Base-by-base conservation (phyloP, 2,797 vertebrate genomes). In the Pseudochirops corinnae region DNA sequence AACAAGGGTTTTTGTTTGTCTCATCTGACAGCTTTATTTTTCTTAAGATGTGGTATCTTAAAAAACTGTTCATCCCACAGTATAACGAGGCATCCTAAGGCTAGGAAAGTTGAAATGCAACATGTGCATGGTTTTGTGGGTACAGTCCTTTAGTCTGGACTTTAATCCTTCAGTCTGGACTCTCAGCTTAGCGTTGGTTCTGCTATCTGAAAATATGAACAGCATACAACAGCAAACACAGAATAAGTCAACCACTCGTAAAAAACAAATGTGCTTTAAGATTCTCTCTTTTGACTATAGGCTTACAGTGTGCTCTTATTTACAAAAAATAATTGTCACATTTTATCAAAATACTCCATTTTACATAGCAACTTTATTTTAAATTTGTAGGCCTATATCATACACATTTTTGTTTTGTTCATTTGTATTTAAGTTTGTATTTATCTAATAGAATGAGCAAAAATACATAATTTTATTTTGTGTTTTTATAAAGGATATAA, bases 1-100 rank as follows among this genome's bases (percentile, higher is more conserved):
- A 74, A 93, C 62, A 92, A 10, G 94, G 82, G 90, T 97, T 96
- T 50, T 26, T 93, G 96, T 55, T 95, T 82, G 93, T 92, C 93
- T 90, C 21, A 6, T 74, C 96, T n/a, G 55, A 1, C 52, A 0
- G 57, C 29, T 96, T 95, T 90, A 46, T 95, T 94, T 82, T 93
- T 94, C 90, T 94, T 53, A 56, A 53, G 33, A 50, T 91, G 29
- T 57, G 5, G 4, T 96, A 93, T 96, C 92, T 31, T 31, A 60
- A 90, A 94, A 56, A 93, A 13, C 16, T 39, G 18, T 57, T 90
- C 91, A 62, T 97, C 50, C 21, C 96, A 3, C 74, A 95, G 29
- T 58, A 0, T 90, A 4, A 52, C 12, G 46, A 55, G 52, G 50
- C 52, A 87, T 46, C 93, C 50, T 95, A 50, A 95, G 92, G 60